These are phyloP conservation scores for Glandiceps talaboti DNA, from an alignment of 53 echinoderm and acorn worm genomes.

Conservation along the genomic window DNA sequence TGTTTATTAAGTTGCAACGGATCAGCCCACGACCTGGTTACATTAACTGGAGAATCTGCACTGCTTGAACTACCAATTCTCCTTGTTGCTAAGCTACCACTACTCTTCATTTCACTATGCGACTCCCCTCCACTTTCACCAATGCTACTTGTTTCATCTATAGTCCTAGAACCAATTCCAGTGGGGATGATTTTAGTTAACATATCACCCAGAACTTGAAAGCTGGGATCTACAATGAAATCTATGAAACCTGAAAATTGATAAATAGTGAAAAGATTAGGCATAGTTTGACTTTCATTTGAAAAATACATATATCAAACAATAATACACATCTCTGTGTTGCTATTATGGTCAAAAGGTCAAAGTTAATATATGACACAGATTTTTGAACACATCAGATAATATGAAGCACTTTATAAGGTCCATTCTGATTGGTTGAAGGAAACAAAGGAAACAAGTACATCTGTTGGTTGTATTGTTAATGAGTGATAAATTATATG, in stretches of 20 bases:
- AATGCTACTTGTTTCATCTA: conserved; percentile 21
- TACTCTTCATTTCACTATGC: not conserved
- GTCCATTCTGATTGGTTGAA: no score
- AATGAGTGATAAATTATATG: no score
- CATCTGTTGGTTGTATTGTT: no score
- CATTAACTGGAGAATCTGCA: not conserved
- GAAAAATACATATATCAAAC: no score
- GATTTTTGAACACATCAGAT: no score
- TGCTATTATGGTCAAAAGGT: no score
- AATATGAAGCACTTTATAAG: no score
- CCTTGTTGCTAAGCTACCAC: not conserved
- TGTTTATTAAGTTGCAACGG: conserved; percentile 4
- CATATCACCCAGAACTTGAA: conserved; percentile 83
- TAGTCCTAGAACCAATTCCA: not conserved
- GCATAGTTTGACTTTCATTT: no score
- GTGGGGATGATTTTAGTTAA: conserved; percentile 53
- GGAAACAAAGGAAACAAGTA: no score
- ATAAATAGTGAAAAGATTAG: no score
- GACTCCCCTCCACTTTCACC: not conserved
- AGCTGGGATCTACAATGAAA: conserved; percentile 93
- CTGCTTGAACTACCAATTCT: not conserved
- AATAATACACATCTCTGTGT: no score
- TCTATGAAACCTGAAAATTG: conserved; percentile 59
- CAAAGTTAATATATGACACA: no score
- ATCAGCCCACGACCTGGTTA: not conserved